A percentile compares a stretch with the other conserved stretches of the same genome.
phyloP scores from a whole-genome alignment of 2,113 vertebrate species.

The Leptocoma aspasia region DNA sequence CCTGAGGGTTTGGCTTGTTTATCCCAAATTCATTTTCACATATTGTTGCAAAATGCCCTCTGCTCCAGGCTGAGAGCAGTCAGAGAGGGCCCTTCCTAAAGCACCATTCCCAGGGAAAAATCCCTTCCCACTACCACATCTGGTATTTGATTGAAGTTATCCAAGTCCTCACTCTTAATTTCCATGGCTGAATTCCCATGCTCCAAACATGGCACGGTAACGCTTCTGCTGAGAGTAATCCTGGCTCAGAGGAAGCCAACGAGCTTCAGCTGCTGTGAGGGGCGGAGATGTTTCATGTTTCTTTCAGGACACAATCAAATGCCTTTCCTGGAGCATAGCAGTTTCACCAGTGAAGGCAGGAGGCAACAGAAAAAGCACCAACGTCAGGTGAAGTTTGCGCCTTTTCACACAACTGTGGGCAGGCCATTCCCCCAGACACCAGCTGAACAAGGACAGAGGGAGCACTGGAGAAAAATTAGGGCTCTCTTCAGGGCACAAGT shows the following conservation, averaged over 20 bases:
- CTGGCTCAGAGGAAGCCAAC: not conserved
- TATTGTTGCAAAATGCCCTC: not conserved
- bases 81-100: not conserved
- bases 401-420: not conserved
- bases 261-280: not conserved
- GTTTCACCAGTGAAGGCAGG: not conserved
- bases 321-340: not conserved
- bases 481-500: rapidly evolving
- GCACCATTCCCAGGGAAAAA: not conserved
- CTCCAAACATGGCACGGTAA: not conserved
- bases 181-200: not conserved
- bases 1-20: not conserved
- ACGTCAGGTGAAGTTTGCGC: not conserved
- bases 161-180: not conserved
- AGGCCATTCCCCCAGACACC: not conserved
- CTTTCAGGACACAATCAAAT: not conserved
- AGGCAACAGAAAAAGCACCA: not conserved
- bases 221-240: not conserved
- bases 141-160: not conserved
- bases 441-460: not conserved
- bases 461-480: not conserved
- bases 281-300: not conserved
- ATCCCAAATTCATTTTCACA: not conserved
- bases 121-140: not conserved
- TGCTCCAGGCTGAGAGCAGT: not conserved